Conservation (phyloP, 2,888 invertebrate species). For the Lamproptera curius region DNA sequence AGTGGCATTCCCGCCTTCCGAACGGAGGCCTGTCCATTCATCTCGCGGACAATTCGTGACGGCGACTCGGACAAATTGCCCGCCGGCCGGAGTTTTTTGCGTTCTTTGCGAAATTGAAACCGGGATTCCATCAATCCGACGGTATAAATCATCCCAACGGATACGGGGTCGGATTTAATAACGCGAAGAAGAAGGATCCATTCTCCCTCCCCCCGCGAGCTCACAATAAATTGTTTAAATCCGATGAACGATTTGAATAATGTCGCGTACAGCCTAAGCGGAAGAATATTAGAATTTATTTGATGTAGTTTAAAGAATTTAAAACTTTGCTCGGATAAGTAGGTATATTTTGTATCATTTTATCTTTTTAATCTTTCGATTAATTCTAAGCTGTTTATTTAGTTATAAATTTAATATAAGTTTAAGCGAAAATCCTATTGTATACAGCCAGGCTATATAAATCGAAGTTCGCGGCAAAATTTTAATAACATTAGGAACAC, state of each 20-base stretch:
- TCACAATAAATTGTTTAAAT: not conserved
- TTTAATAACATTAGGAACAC: constrained; percentile 66
- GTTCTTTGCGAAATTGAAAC: constrained; percentile 18
- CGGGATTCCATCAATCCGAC: constrained; percentile 14
- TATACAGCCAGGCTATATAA: not conserved
- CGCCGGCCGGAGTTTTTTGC: constrained; percentile 15
- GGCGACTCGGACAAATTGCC: constrained; percentile 56
- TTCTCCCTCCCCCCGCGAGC: too few relatives aligned
- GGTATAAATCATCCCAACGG: constrained; percentile 14
- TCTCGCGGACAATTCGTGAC: constrained; percentile 52
- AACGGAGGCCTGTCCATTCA: constrained; percentile 57
- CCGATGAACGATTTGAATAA: not conserved
- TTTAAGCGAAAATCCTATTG: not conserved
- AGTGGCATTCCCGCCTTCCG: constrained; percentile 54
- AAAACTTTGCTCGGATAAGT: not conserved
- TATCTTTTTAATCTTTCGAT: not conserved
- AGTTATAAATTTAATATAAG: not conserved
- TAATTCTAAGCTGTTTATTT: not conserved
- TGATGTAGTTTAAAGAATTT: not conserved
- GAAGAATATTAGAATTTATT: not conserved
- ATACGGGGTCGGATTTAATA: too few relatives aligned
- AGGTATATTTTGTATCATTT: not conserved
- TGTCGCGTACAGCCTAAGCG: not conserved
- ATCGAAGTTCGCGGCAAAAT: constrained; percentile 41
- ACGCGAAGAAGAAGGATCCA: too few relatives aligned